Evolutionary conservation across 37 sponge, comb jelly and placozoan genomes (phyloP).

Genomic region (Ianthella basta): DNA sequence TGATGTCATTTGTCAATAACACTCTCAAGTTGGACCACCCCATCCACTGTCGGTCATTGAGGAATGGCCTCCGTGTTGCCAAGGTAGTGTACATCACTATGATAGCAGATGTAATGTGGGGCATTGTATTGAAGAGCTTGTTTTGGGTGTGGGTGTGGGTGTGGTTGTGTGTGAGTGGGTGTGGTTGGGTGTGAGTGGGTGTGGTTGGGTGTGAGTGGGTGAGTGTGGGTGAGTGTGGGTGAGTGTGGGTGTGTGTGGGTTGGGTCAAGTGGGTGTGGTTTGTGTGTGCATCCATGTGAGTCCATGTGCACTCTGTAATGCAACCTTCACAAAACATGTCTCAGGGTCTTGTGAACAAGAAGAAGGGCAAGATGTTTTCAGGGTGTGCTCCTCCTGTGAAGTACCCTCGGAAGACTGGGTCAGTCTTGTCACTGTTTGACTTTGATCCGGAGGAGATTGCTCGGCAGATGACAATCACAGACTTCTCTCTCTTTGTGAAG

Average conservation of each 20-base stretch:
- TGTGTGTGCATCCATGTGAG: too few relatives aligned
- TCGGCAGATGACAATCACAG: constrained; percentile 89
- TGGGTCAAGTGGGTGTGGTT: too few relatives aligned
- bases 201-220: neutral
- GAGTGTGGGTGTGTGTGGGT: too few relatives aligned
- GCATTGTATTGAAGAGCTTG: neutral
- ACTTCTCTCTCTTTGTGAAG: constrained; percentile 85
- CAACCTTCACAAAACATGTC: too few relatives aligned
- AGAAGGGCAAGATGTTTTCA: constrained; percentile 67
- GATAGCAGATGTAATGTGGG: neutral
- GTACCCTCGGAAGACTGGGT: constrained; percentile 64
- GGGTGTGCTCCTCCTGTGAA: constrained; percentile 81
- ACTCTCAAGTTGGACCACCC: constrained; percentile 80
- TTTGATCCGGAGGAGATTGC: constrained; percentile 95
- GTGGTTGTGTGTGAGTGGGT: neutral
- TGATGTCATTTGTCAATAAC: constrained; percentile 70
- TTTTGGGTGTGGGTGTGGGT: constrained; percentile 6
- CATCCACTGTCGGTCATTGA: constrained; percentile 71
- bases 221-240: neutral
- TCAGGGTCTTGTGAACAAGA: constrained; percentile 73
- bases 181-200: neutral
- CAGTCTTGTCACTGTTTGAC: constrained; percentile 80
- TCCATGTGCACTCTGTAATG: too few relatives aligned
- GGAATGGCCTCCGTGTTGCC: constrained; percentile 72
- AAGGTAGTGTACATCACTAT: constrained; percentile 47